Conservation (phyloP, 2,113 vertebrate species). For the Chloroceryle aenea region DNA sequence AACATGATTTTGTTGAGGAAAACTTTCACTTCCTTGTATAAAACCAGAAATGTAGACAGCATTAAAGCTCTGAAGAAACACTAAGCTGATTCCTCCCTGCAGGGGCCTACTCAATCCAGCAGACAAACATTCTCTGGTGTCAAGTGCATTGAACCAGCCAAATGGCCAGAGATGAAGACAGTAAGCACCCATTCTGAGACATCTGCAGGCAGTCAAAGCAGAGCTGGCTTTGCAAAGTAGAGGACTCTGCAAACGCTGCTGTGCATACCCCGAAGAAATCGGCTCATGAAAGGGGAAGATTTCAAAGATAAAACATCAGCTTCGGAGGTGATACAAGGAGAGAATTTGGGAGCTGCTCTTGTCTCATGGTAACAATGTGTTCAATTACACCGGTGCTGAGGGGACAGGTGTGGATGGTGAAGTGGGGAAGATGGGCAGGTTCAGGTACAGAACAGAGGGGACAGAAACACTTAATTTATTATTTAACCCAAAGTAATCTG, state of each 20-base stretch:
- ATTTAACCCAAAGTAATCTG: not conserved
- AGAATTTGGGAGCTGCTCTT: not conserved
- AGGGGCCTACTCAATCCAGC: not conserved
- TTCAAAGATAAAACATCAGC: not conserved
- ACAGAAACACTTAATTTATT: not conserved
- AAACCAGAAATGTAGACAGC: not conserved
- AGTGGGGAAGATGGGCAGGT: not conserved
- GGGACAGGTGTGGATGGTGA: not conserved
- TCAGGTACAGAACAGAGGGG: not conserved
- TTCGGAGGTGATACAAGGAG: not conserved
- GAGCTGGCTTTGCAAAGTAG: not conserved
- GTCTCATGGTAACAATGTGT: accelerated
- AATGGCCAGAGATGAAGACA: not conserved
- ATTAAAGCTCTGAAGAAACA: not conserved
- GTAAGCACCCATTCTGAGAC: not conserved
- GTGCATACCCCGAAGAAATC: not conserved
- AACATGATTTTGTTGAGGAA: not conserved
- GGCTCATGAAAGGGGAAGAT: not conserved
- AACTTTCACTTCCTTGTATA: not conserved
- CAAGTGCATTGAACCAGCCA: not conserved
- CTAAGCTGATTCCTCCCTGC: not conserved
- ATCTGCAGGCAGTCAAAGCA: not conserved
- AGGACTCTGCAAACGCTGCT: not conserved
- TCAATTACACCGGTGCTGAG: not conserved
- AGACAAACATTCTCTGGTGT: not conserved